Base-by-base conservation (phyloP, 2,797 vertebrate species). In the Fundulus diaphanus region DNA sequence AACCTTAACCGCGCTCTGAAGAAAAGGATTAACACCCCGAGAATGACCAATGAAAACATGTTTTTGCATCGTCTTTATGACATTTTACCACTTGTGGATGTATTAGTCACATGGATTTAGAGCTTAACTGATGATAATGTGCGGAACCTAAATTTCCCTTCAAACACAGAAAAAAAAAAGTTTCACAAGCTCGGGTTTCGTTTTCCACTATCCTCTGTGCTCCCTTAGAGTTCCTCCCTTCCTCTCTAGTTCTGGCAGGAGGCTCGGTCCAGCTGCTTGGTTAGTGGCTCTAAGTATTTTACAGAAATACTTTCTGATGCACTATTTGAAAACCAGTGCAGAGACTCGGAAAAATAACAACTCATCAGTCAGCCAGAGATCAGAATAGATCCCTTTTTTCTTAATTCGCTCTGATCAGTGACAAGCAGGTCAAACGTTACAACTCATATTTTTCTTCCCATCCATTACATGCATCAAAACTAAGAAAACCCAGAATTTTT, bases 141-240 rank as follows among this genome's bases (percentile, higher is more conserved):
- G 49, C 37, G 77, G 35, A 7, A 27, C 77, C 18, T 74, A 56
- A 57, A 72, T 57, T 72, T 61, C 77, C 54, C 68, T 72, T 71
- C 33, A 69, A 73, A 76, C 54, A 44, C 68, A 59, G 68, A 78
- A 56, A 5, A 83, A 8, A 72, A 3, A 52, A 27, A 70, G 18
- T 49, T 15, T 56, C 73, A 51, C 37, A 51, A 33, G 6, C 56
- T 16, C 61, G 35, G 29, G 15, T 35, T 71, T 72, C 29, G 52
- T 76, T 79, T 73, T 76, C 68, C 59, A 72, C 79, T 66, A 68
- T 73, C 71, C 29, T 42, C 46, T 67, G 24, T 78, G 31, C 31
- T 70, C 24, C n/a, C 22, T 33, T 7, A 69, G 70, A 84, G 80
- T 79, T 73, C 54, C 35, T 24, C 68, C 77, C 77, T 74, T 78